Percentiles rank a stretch among this genome's conserved stretches.
phyloP scores from a whole-genome alignment of 2,797 vertebrate species.

The Coccyzus lansbergi region DNA sequence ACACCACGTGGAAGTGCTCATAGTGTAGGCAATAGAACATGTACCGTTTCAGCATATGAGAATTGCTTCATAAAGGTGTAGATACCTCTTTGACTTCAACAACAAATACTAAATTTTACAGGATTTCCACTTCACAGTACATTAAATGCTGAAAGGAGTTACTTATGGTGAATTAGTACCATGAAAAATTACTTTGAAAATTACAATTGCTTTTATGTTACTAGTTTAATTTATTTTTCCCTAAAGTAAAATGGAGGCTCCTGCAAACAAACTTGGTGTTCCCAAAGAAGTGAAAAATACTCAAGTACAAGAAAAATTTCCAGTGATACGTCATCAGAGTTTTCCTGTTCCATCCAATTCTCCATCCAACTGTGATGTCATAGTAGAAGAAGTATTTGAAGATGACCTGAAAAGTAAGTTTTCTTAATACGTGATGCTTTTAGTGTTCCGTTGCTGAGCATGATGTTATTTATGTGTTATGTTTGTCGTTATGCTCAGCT shows the following conservation, averaged over 20 bases:
- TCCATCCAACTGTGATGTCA: constrained; percentile 73
- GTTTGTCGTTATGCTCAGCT: not conserved
- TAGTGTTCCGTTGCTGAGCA: fast-evolving
- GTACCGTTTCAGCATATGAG: not conserved
- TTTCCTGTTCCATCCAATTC: constrained; percentile 14
- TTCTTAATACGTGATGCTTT: not conserved
- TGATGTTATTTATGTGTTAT: not conserved
- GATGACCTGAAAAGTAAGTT: constrained; percentile 75
- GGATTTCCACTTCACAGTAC: not conserved
- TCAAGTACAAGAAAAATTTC: not conserved
- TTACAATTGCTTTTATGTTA: not conserved
- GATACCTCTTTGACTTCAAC: not conserved
- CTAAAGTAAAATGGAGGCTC: not conserved
- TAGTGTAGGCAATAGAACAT: fast-evolving
- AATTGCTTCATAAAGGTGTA: not conserved
- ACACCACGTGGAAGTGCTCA: fast-evolving
- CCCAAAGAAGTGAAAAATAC: not conserved
- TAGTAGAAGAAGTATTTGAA: constrained; percentile 82
- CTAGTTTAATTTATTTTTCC: not conserved
- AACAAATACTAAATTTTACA: not conserved
- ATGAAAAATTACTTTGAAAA: not conserved
- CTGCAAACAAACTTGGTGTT: not conserved
- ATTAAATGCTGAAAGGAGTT: not conserved
- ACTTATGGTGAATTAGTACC: not conserved
- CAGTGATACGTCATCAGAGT: not conserved